phyloP scores from a whole-genome alignment of 2,113 vertebrate genomes.

The Onychorhynchus coronatus region DNA sequence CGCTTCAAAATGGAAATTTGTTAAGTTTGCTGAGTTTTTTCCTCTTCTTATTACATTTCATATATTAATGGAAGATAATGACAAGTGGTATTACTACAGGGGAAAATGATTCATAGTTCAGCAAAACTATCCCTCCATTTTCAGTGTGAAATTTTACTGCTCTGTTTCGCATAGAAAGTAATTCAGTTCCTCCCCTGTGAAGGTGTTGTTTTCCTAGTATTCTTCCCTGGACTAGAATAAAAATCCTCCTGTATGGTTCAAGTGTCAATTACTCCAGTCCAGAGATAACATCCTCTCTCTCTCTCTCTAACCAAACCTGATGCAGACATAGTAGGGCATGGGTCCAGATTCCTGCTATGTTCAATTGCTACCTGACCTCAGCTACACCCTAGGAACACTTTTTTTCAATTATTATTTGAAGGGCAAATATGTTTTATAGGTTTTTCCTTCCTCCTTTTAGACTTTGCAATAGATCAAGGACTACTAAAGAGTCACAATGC shows the following conservation, averaged over 20 bases:
- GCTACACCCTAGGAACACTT: not conserved
- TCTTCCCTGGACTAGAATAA: not conserved
- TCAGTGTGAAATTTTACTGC: not conserved
- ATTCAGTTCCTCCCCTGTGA: not conserved
- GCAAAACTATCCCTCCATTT: not conserved
- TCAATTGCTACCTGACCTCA: constrained; percentile 31
- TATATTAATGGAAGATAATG: not conserved
- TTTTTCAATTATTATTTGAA: not conserved
- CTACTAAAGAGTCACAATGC: not conserved
- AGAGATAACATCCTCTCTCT: not conserved
- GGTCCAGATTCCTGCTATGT: not conserved
- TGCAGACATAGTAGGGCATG: not conserved
- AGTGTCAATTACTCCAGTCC: not conserved
- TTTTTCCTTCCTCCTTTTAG: not conserved
- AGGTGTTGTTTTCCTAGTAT: not conserved
- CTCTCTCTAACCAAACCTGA: not conserved
- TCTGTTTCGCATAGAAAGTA: not conserved
- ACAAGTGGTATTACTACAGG: not conserved
- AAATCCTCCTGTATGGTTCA: not conserved
- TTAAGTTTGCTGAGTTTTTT: not conserved
- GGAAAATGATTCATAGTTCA: not conserved
- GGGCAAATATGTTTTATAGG: not conserved
- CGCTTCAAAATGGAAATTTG: constrained; percentile 25
- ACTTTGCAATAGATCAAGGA: not conserved
- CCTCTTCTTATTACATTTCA: not conserved